Evolutionary conservation across 1,140 invertebrate genomes (phyloP), one percentile per base, ranked within the genome.

Genomic region (Hylyphantes graminicola): DNA sequence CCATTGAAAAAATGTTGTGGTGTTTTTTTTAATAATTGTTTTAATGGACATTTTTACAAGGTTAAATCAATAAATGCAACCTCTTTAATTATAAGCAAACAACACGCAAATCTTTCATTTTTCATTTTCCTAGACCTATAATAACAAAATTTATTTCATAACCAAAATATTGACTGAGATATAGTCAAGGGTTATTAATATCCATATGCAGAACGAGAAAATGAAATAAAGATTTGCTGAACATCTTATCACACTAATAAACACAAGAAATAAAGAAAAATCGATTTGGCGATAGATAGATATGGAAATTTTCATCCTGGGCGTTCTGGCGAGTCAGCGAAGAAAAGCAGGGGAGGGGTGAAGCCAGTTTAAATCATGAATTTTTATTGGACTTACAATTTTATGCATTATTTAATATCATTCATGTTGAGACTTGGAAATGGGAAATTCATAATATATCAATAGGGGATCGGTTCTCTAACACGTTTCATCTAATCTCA

Each of bases 211-310:
- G 74, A 76, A 76, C 51, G 48, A 35, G 59, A 64, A 76, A 76
- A 76, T 76, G 50, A 63, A 76, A 76, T 76, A 76, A 64, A 76
- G 51, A 76, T 63, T 63, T 64, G 59, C 64, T 48, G 55, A 76
- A 76, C 74, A 76, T 74, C 59, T 76, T 63, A 64, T 76, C 74
- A 13, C 8, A 12, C 15, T 64, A 64, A 76, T 76, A 64, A 76
- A 63, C 51, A 76, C n/a, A 61, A 48, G 21, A 51, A 50, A 19
- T 51, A 50, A 17, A 63, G 15, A 63, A 48, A n/a, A 35, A 50
- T 35, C 13, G 9, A 76, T 19, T 63, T 76, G 35, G 48, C 61
- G 61, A 76, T 51, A 17, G 11, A 76, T 63, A 76, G 21, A 76
- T 51, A 74, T 74, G 53, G 54, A 53, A 59, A 74, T 74, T 74